Percentiles rank a stretch among this genome's conserved stretches.
Conservation (phyloP, 2,113 vertebrate species). For the Laticauda laticaudata region DNA sequence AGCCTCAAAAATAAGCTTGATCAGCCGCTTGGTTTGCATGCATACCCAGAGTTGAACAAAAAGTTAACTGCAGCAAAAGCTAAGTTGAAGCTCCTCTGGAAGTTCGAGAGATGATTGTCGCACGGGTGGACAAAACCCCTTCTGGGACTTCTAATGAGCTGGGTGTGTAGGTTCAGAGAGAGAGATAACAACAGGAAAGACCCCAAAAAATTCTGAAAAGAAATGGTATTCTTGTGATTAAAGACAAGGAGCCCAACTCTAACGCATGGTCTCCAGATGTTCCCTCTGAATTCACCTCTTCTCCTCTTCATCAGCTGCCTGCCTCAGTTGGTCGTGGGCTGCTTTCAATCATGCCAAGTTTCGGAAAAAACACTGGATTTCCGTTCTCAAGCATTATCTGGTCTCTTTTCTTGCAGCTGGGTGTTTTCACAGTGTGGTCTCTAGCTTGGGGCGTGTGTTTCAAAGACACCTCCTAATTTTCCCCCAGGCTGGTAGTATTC, state of each 20-base stretch:
- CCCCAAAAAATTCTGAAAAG: slow-evolving; percentile 41
- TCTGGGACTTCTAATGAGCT: background rate
- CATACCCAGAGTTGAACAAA: too few species aligned
- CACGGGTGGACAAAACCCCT: too few species aligned
- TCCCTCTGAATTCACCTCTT: slow-evolving; percentile 19
- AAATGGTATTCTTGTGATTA: slow-evolving; percentile 45
- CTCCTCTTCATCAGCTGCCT: slow-evolving; percentile 41
- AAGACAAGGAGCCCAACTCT: slow-evolving; percentile 34
- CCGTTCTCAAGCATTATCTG: slow-evolving; percentile 54
- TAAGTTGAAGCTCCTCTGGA: too few species aligned
- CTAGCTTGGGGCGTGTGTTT: background rate
- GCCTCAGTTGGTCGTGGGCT: slow-evolving; percentile 38
- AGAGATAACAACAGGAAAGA: background rate
- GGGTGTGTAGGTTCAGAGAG: background rate
- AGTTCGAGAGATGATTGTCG: background rate
- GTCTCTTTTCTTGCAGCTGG: slow-evolving; percentile 42
- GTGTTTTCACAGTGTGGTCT: slow-evolving; percentile 25
- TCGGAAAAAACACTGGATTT: slow-evolving; percentile 44
- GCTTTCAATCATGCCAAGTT: slow-evolving; percentile 23
- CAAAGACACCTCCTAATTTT: slow-evolving; percentile 2
- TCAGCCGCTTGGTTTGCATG: too few species aligned
- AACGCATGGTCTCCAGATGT: background rate
- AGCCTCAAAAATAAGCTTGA: too few species aligned
- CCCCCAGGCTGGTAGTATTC: background rate
- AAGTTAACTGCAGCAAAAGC: too few species aligned